Evolutionary conservation across 2,113 vertebrate genomes (phyloP).

Genomic region (Dromaius novaehollandiae): DNA sequence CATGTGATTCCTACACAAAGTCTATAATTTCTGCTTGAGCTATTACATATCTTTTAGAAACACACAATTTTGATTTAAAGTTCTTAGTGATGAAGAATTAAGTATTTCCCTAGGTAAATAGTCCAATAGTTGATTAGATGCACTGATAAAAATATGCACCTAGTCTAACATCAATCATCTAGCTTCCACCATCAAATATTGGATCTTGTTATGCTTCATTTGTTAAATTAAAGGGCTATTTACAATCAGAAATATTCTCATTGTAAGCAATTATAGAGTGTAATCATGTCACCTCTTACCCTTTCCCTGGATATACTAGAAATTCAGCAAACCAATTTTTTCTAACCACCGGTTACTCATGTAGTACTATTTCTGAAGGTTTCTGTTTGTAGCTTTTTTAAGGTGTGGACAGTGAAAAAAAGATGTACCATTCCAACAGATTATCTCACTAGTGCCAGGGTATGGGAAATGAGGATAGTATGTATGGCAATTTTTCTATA

Average conservation of each 20-base stretch:
- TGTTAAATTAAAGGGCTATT: slow-evolving; percentile 63
- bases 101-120: slow-evolving; percentile 28
- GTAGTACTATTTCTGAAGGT: not conserved
- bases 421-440: not conserved
- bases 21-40: slow-evolving; percentile 16
- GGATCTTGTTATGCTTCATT: slow-evolving; percentile 49
- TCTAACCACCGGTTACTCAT: not conserved
- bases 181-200: slow-evolving; percentile 35
- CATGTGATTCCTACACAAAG: not conserved
- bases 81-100: slow-evolving; percentile 14
- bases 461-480: accelerated
- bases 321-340: not conserved
- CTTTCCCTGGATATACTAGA: not conserved
- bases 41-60: slow-evolving; percentile 8
- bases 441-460: not conserved
- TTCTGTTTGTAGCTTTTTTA: not conserved
- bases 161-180: slow-evolving; percentile 48
- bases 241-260: slow-evolving; percentile 56
- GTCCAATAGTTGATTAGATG: slow-evolving; percentile 44
- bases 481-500: not conserved
- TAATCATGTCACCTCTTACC: slow-evolving; percentile 50
- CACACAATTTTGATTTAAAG: slow-evolving; percentile 35
- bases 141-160: slow-evolving; percentile 55
- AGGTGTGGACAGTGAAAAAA: not conserved
- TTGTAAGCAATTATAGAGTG: slow-evolving; percentile 34